Percentiles rank a stretch among this genome's conserved stretches.
Conservation (phyloP, 2,888 invertebrate species). For the Tetranychus truncatus region DNA sequence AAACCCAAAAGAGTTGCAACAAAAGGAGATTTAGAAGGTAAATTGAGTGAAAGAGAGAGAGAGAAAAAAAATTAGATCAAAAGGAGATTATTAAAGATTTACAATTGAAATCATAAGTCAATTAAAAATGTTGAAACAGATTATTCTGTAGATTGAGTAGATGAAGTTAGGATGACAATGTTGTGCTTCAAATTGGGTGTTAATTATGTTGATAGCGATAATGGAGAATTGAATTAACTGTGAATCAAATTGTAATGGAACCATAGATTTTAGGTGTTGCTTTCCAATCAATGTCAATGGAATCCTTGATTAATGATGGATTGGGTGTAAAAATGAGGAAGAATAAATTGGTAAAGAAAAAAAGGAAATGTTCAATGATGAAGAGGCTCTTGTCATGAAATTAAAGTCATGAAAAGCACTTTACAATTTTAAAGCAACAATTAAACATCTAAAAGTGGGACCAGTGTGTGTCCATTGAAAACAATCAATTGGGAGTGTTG, state of each 20-base stretch:
- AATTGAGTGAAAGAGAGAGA: not conserved
- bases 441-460: not conserved
- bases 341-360: not conserved
- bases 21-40: not conserved
- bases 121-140: not conserved
- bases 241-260: not conserved
- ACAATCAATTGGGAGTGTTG: not conserved
- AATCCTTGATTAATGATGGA: not conserved
- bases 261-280: not conserved
- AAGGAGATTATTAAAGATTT: not conserved
- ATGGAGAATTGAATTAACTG: too few relatives aligned
- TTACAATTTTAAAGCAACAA: not conserved
- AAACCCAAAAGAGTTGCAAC: not conserved
- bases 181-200: too few relatives aligned
- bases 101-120: not conserved
- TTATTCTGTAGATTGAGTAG: not conserved
- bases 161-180: too few relatives aligned
- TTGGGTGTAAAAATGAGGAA: not conserved
- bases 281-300: not conserved
- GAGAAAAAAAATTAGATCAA: not conserved
- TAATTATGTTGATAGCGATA: too few relatives aligned
- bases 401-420: not conserved
- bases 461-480: not conserved
- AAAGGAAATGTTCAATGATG: not conserved
- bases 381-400: not conserved